phyloP scores from a whole-genome alignment of 1,140 invertebrate genomes.

The Homalodisca vitripennis region DNA sequence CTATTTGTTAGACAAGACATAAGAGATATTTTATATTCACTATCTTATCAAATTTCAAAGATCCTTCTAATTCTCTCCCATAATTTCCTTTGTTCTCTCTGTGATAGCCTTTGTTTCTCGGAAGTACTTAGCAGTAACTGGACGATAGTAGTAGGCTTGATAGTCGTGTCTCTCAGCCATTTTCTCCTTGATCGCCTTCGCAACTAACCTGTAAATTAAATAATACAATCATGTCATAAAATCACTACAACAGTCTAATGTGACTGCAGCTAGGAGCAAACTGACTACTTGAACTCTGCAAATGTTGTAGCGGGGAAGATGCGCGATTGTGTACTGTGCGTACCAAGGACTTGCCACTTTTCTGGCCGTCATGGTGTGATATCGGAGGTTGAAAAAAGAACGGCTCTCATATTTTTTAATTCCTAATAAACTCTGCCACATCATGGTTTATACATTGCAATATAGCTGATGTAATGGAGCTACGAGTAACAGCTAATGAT shows the following conservation, averaged over 20 bases:
- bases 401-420: not conserved
- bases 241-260: not conserved
- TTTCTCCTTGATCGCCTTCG: slow-evolving; percentile 63
- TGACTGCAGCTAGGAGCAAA: not conserved
- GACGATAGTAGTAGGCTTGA: slow-evolving; percentile 79
- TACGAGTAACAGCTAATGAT: not conserved
- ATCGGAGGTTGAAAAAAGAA: too few species aligned
- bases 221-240: slow-evolving; percentile 32
- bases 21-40: not conserved
- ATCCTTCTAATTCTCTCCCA: slow-evolving; percentile 5
- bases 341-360: not conserved
- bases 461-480: not conserved
- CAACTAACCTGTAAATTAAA: slow-evolving; percentile 56
- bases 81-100: not conserved
- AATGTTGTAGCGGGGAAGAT: too few species aligned
- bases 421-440: not conserved
- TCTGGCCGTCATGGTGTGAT: too few species aligned
- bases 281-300: not conserved
- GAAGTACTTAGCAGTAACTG: slow-evolving; percentile 64
- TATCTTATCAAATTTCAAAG: not conserved
- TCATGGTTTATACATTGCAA: not conserved
- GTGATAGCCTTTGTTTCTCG: slow-evolving; percentile 42
- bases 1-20: not conserved
- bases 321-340: too few species aligned
- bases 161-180: slow-evolving; percentile 79